Base-by-base conservation (phyloP, 1,140 invertebrate genomes). In the Rhyzopertha dominica region DNA sequence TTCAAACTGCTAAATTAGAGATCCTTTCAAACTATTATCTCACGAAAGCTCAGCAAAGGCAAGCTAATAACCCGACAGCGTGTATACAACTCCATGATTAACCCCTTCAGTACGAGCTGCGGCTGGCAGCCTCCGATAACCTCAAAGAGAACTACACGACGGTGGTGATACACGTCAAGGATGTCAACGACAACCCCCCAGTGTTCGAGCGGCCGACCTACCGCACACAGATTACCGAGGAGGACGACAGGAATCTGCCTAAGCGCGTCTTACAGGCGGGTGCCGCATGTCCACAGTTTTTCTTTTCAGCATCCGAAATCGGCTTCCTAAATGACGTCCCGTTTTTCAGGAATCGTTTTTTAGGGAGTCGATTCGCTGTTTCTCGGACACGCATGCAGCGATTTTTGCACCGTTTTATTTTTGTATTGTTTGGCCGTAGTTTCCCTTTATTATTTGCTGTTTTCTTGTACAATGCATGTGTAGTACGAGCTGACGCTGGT, bases 81-180 rank as follows among this genome's bases (percentile, higher is more conserved):
- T n/a, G n/a, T n/a, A n/a, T n/a, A n/a, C n/a, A n/a, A n/a, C n/a
- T n/a, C n/a, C n/a, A n/a, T n/a, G n/a, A 25, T 7, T 7, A 7
- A 35, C 10, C 28, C n/a, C 58, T 53, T 50, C 73, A 95, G 90
- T 95, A 94, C 73, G 90, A 94, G 75, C 76, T 95, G 61, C 83
- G 87, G 63, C 71, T 95, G 69, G 90, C 91, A 20, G 91, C 91
- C 12, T 95, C 91, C 29, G 92, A 95, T 73, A 95, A 94, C 76
- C 75, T 95, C 58, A 93, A 93, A 73, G 91, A 95, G 71, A 95
- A 95, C 77, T 89, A 90, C 72, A 95, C 92, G 3, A 92, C 85
- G 5, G 91, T 95, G 24, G 89, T 95, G 54, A 95, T 95, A 59
- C 89, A 94, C 70, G 90, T 95, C 49, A 94, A 94, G 73, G 91